These are phyloP conservation scores for Agrilus mali DNA, from an alignment of 2,888 invertebrate genomes.

Conservation along the genomic window DNA sequence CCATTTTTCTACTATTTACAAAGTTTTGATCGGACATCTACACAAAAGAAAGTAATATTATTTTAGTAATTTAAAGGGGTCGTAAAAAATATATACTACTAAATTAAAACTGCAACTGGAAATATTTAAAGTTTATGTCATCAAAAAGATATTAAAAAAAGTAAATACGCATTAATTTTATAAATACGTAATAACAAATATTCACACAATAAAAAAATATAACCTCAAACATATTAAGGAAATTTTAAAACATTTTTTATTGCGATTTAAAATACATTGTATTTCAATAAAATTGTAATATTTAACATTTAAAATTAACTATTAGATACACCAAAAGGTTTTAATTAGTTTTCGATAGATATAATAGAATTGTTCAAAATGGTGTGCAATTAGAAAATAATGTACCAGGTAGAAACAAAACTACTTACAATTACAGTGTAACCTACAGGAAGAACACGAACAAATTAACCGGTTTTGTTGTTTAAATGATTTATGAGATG, in stretches of 20 bases:
- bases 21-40: conserved; percentile 15
- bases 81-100: neutral
- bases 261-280: too few relatives aligned
- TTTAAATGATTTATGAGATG: conserved; percentile 5
- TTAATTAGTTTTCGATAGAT: conserved; percentile 2
- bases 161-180: too few relatives aligned
- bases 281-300: too few relatives aligned
- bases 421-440: conserved; percentile 1
- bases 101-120: conserved; percentile 3
- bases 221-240: neutral
- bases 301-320: neutral
- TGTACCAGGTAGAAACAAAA: conserved; percentile 6
- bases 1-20: conserved; percentile 18
- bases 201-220: neutral
- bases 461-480: conserved; percentile 1
- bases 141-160: neutral
- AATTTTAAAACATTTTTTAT: neutral
- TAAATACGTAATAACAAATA: too few relatives aligned
- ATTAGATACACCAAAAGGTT: neutral
- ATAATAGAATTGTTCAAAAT: conserved; percentile 10
- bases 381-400: conserved; percentile 14
- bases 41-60: neutral
- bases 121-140: neutral
- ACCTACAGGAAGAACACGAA: conserved; percentile 2
- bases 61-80: neutral